phyloP scores from a whole-genome alignment of 1,140 invertebrate species.

The Bombus breviceps region DNA sequence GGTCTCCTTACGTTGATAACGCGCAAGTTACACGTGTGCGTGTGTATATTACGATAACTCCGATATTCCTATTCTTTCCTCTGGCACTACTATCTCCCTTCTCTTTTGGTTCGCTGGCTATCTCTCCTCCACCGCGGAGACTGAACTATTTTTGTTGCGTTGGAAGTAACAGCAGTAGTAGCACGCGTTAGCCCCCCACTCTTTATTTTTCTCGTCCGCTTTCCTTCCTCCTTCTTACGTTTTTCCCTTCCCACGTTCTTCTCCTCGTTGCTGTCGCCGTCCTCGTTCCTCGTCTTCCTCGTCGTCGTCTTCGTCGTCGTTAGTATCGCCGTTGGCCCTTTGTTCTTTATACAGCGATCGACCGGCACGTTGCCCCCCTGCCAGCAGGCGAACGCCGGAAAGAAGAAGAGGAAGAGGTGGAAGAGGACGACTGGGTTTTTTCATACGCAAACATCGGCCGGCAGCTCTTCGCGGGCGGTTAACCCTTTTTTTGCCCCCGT shows the following conservation, averaged over 20 bases:
- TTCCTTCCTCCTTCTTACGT: conserved; percentile 56
- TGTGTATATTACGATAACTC: conserved; percentile 34
- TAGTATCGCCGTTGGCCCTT: conserved; percentile 49
- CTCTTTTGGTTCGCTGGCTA: conserved; percentile 3
- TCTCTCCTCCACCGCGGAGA: conserved; percentile 25
- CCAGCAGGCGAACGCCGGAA: conserved; percentile 53
- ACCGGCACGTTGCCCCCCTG: conserved; percentile 46
- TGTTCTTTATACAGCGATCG: conserved; percentile 52
- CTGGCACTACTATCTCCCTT: conserved; percentile 20
- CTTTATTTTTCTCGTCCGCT: conserved; percentile 38
- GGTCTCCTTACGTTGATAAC: not conserved
- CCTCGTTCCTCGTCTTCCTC: conserved; percentile 45
- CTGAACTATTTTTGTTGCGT: conserved; percentile 66
- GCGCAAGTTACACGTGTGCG: not conserved
- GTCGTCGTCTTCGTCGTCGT: conserved; percentile 54
- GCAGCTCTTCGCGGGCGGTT: conserved; percentile 40
- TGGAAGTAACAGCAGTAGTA: conserved; percentile 58
- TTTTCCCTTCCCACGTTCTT: conserved; percentile 37
- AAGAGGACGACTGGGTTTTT: conserved; percentile 57
- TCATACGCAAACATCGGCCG: conserved; percentile 68
- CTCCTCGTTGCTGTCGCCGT: not conserved
- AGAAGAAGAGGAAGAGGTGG: conserved; percentile 57
- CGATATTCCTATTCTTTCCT: conserved; percentile 24
- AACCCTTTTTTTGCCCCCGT: not conserved
- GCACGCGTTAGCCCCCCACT: conserved; percentile 58